Evolutionary conservation across 2,888 invertebrate genomes (phyloP), one percentile per base, ranked within the genome.

Genomic region (Callosobruchus maculatus): DNA sequence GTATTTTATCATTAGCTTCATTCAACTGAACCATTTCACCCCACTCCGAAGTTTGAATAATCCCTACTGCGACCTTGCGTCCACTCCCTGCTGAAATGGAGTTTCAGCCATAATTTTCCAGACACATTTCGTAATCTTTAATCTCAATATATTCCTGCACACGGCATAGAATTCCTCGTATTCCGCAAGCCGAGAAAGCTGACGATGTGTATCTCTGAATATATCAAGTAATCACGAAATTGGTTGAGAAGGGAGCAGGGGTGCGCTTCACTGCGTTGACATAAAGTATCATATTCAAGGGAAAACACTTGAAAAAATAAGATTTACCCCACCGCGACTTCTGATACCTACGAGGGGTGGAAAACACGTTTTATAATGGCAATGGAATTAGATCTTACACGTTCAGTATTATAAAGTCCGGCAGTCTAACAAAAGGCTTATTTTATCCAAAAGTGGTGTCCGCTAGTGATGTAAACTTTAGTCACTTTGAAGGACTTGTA

Each of bases 141-240:
- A 49, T 49, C 49, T 18, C 13, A 13, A 49, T 49, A 18, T 49
- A 49, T 49, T 49, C 18, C 18, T 49, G 18, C 18, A 49, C 49
- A 13, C 49, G 13, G 49, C 13, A 49, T 49, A 1, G 13, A 49
- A 3, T 18, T 49, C 26, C 49, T 49, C 49, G 13, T 26, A 70
- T 70, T 1, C 70, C 30, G 70, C 70, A 26, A 70, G 70, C 22
- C 70, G 70, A 70, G 18, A 18, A 70, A 18, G 21, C 20, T 26
- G 70, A 70, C 70, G 70, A 70, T 26, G 70, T 80, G 81, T 80
- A 80, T 81, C 82, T 83, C 81, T 80, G 78, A 80, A 49, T 49
- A 81, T 83, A 84, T 83, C 84, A 83, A 84, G 86, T 84, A 86
- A 87, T 87, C 85, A 85, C 83, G 84, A 85, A 85, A 87, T 86